A percentile compares a stretch with the other conserved stretches of the same genome.
Conservation (phyloP, 53 echinoderm and acorn worm genomes). For the Crossaster papposus region DNA sequence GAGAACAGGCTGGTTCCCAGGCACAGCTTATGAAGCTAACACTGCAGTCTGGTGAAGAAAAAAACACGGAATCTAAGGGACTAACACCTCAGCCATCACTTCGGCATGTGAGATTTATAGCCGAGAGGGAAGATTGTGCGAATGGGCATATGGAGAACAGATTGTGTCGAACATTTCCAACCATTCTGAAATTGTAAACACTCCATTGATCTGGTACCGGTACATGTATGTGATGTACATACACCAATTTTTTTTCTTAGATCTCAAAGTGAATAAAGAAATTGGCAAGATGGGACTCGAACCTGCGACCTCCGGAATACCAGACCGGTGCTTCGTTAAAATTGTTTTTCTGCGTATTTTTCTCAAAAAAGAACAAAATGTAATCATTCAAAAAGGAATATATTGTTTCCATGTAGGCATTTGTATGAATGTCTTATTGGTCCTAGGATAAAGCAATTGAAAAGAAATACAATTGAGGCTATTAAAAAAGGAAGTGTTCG, state of each 20-base stretch:
- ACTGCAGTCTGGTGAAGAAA: background rate
- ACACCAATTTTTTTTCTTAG: background rate
- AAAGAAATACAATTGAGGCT: no score
- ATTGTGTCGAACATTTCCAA: constrained; percentile 45
- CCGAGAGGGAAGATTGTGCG: constrained; percentile 10
- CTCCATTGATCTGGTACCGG: background rate
- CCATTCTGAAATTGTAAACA: constrained; percentile 49
- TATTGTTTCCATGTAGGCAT: no score
- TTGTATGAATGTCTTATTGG: no score
- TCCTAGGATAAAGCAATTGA: no score
- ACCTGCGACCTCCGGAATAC: no score
- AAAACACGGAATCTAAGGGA: background rate
- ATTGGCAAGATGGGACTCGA: no score
- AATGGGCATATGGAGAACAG: constrained; percentile 46
- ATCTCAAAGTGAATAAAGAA: no score
- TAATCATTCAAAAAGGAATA: no score
- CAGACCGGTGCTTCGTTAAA: no score
- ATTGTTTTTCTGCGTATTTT: no score
- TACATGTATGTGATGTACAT: constrained; percentile 8
- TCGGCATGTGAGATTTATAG: constrained; percentile 4
- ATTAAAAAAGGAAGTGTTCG: no score
- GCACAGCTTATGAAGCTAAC: constrained; percentile 28
- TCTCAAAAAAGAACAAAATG: no score
- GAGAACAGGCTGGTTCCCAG: background rate
- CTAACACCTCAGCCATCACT: background rate